A percentile compares a stretch with the other conserved stretches of the same genome.
These are phyloP conservation scores for Netelia virgata DNA, from an alignment of 2,888 invertebrate species.

Conservation along the genomic window DNA sequence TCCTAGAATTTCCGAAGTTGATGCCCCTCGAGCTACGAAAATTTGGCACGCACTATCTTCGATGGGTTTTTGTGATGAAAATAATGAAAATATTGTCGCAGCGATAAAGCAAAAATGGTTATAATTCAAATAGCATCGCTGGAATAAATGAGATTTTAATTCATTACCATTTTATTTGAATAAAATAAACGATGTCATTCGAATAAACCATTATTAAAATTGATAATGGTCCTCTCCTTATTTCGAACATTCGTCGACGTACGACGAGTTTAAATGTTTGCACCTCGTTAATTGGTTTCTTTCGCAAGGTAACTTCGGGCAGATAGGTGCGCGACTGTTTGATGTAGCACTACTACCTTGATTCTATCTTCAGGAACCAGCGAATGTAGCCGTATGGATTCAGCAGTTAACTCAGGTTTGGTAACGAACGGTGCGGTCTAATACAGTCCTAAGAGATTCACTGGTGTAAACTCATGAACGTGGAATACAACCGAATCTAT, in stretches of 20 bases:
- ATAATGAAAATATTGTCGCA: too few relatives aligned
- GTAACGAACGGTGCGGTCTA: conserved; percentile 33
- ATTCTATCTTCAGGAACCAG: neutral
- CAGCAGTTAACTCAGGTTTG: conserved; percentile 32
- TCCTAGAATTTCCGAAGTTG: conserved; percentile 1
- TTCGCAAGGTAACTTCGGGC: neutral
- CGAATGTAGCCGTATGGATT: conserved; percentile 31
- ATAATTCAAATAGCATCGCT: too few relatives aligned
- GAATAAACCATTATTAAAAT: neutral
- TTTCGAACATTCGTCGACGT: neutral
- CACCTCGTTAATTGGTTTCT: conserved; percentile 32
- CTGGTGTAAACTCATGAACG: conserved; percentile 36
- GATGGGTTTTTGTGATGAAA: too few relatives aligned
- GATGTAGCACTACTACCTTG: conserved; percentile 5
- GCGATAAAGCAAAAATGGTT: too few relatives aligned
- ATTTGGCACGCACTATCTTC: neutral
- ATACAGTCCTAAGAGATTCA: conserved; percentile 33
- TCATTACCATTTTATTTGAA: too few relatives aligned
- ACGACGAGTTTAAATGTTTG: neutral
- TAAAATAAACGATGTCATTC: too few relatives aligned
- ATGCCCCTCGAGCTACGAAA: neutral
- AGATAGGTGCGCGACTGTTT: neutral
- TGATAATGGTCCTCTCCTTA: neutral
- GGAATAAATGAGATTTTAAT: too few relatives aligned
- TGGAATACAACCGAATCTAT: neutral